Conservation (phyloP, 2,113 vertebrate species). For the Ageneiosus marmoratus region DNA sequence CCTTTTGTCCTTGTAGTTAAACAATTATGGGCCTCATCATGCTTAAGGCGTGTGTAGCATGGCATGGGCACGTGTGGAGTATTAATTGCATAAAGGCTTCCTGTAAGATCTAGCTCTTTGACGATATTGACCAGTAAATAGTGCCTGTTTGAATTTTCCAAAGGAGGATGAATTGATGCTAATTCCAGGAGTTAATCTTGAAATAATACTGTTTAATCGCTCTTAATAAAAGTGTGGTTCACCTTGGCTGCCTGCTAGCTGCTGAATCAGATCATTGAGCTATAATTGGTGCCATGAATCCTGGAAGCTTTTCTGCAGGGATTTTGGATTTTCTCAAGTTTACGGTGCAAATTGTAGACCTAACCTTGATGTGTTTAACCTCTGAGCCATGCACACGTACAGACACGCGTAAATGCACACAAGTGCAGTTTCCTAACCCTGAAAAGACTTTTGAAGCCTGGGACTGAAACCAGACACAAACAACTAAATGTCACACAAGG, state of each 20-base stretch:
- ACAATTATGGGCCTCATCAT: slow-evolving; percentile 15
- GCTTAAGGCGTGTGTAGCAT: neutral
- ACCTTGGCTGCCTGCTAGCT: slow-evolving; percentile 44
- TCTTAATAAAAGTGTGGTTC: slow-evolving; percentile 48
- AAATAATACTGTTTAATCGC: slow-evolving; percentile 54
- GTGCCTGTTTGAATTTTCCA: slow-evolving; percentile 40
- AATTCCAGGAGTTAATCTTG: slow-evolving; percentile 52
- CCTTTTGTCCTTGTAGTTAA: slow-evolving; percentile 32
- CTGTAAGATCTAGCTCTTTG: slow-evolving; percentile 29
- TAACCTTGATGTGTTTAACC: slow-evolving; percentile 42
- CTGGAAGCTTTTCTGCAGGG: slow-evolving; percentile 44
- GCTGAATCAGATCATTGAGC: slow-evolving; percentile 51
- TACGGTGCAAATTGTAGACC: slow-evolving; percentile 32
- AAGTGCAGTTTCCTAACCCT: slow-evolving; percentile 24
- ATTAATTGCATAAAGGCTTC: slow-evolving; percentile 25
- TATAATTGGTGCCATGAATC: slow-evolving; percentile 53
- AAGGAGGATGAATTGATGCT: slow-evolving; percentile 33
- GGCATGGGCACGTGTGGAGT: slow-evolving; percentile 11
- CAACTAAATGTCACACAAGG: slow-evolving; percentile 37
- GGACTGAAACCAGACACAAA: slow-evolving; percentile 44
- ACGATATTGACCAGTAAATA: slow-evolving; percentile 27
- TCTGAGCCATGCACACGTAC: slow-evolving; percentile 1
- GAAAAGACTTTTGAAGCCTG: slow-evolving; percentile 27
- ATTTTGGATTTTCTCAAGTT: slow-evolving; percentile 44
- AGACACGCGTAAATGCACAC: neutral